Conservation (phyloP, 1,140 invertebrate species). For the Bombus picipes region DNA sequence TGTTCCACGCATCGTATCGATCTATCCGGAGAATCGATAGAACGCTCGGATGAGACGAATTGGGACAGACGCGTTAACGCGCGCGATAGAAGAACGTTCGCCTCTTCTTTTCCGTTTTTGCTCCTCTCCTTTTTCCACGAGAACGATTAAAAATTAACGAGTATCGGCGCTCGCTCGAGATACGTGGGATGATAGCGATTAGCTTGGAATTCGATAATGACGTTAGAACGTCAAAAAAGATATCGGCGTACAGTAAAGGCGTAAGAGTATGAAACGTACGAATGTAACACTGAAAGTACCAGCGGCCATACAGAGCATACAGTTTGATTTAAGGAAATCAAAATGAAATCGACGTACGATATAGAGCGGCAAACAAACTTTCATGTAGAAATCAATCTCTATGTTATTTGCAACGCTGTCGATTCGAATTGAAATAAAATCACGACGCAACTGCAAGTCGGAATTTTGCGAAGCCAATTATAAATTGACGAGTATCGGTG, state of each 20-base stretch:
- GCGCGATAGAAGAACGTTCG: conserved; percentile 1
- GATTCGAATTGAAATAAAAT: not conserved
- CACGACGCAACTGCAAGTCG: not conserved
- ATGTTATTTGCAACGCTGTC: not conserved
- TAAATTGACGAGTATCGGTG: not conserved
- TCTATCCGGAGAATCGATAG: not conserved
- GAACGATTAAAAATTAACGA: conserved; percentile 16
- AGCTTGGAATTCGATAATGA: not conserved
- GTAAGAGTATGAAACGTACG: not conserved
- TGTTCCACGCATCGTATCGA: conserved; percentile 1
- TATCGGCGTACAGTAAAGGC: not conserved
- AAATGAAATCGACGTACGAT: not conserved
- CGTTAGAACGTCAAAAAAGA: not conserved
- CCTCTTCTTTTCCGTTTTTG: not conserved
- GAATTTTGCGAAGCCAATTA: not conserved
- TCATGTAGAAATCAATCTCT: not conserved
- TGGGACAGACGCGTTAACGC: not conserved
- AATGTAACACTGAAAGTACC: not conserved
- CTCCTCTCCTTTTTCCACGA: not conserved
- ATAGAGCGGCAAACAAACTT: not conserved
- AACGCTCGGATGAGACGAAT: not conserved
- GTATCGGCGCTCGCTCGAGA: not conserved
- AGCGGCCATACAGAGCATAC: not conserved
- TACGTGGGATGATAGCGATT: not conserved
- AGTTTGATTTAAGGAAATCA: not conserved